Percentiles rank a stretch among this genome's conserved stretches.
Evolutionary conservation across 2,888 invertebrate species (phyloP).

Genomic region (Chloromyia formosa): DNA sequence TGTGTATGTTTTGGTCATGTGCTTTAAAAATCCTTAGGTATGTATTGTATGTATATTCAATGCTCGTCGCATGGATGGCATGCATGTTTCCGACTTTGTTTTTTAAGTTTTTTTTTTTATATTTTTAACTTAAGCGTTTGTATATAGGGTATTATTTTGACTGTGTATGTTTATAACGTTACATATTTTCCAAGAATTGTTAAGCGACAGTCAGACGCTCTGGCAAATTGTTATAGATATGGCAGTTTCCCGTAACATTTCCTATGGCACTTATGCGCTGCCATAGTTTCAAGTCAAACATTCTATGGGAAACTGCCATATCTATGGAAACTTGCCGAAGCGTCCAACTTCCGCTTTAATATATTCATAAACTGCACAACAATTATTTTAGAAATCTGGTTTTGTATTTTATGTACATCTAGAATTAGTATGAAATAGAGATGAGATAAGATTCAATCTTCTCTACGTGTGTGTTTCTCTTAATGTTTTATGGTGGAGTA

Average conservation of each 20-base stretch:
- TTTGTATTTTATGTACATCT: background rate
- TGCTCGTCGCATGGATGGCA: background rate
- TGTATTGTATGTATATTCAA: background rate
- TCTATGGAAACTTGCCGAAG: too few species aligned
- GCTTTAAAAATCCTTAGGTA: background rate
- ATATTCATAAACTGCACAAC: too few species aligned
- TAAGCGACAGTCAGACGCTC: too few species aligned
- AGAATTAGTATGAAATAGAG: background rate
- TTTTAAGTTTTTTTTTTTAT: background rate
- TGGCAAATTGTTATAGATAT: background rate
- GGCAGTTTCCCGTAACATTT: too few species aligned
- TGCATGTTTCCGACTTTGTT: constrained; percentile 10
- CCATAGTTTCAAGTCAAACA: too few species aligned
- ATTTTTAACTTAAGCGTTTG: background rate
- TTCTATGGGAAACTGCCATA: too few species aligned
- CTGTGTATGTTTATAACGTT: too few species aligned
- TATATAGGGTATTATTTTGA: too few species aligned
- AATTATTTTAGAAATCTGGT: background rate
- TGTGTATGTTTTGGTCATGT: constrained; percentile 43
- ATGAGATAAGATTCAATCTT: background rate
- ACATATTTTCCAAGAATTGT: too few species aligned
- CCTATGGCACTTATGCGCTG: too few species aligned
- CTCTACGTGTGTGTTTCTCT: background rate
- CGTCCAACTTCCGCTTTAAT: too few species aligned
- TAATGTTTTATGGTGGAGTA: background rate